Conservation (phyloP, 1,140 invertebrate genomes). For the Rhysida immarginata region DNA sequence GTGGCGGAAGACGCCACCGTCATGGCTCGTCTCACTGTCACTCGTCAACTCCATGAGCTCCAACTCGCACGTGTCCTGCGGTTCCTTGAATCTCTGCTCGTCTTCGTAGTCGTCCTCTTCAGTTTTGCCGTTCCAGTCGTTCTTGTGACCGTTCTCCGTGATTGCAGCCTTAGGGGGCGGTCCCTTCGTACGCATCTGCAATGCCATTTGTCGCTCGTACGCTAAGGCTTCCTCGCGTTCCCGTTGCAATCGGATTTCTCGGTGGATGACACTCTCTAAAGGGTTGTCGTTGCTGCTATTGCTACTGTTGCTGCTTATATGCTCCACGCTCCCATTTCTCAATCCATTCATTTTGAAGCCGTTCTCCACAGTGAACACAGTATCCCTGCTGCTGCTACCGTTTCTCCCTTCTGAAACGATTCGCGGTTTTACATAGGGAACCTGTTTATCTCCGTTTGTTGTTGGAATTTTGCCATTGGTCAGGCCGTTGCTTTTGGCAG, state of each 20-base stretch:
- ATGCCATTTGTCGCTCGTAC: slow-evolving; percentile 15
- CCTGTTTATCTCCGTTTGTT: neutral
- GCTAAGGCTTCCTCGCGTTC: slow-evolving; percentile 27
- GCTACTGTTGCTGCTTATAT: neutral
- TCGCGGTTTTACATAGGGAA: neutral
- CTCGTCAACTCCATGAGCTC: neutral
- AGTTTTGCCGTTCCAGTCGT: neutral
- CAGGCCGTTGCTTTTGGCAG: too few species aligned
- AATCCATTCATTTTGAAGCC: neutral
- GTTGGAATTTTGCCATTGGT: neutral
- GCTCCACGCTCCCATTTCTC: too few species aligned
- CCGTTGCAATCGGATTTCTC: slow-evolving; percentile 30
- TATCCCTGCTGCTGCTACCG: neutral
- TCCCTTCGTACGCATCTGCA: neutral
- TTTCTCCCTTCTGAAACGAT: too few species aligned
- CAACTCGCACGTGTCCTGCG: neutral
- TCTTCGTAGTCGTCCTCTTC: neutral
- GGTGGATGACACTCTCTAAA: slow-evolving; percentile 28
- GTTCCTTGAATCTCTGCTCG: neutral
- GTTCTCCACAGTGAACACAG: neutral
- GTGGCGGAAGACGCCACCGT: neutral
- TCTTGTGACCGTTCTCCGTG: neutral
- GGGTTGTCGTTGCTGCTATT: neutral
- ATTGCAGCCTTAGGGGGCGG: neutral
- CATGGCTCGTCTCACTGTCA: neutral